Conservation (phyloP, 92 coral and sea anemone species). For the Porites cylindrica region DNA sequence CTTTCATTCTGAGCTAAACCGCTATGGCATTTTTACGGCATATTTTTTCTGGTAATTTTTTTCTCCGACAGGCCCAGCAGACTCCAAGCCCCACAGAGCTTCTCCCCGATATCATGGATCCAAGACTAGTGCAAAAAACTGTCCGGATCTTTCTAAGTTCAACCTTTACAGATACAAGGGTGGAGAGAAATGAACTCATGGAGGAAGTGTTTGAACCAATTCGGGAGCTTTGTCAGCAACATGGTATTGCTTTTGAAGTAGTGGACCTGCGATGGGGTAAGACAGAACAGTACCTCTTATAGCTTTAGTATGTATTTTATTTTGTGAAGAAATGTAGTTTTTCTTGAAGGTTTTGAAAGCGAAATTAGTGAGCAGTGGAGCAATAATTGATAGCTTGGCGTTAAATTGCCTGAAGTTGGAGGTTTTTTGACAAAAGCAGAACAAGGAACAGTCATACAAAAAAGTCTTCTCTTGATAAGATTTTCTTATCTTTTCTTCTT, state of each 20-base stretch:
- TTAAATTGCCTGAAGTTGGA: too few species aligned
- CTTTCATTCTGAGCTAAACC: too few species aligned
- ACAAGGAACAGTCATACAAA: too few species aligned
- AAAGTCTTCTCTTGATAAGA: too few species aligned
- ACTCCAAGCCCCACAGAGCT: conserved; percentile 12
- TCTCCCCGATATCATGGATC: conserved; percentile 68
- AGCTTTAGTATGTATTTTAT: too few species aligned
- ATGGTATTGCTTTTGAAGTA: conserved; percentile 74
- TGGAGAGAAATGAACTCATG: conserved; percentile 75
- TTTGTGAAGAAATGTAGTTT: too few species aligned
- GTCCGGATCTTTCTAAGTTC: conserved; percentile 75
- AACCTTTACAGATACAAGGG: conserved; percentile 69
- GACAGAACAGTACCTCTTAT: background rate
- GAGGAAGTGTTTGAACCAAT: conserved; percentile 74
- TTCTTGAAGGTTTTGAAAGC: too few species aligned
- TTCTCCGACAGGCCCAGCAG: background rate
- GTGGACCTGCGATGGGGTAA: conserved; percentile 78
- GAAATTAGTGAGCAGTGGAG: too few species aligned
- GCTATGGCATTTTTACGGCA: too few species aligned
- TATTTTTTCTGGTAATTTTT: background rate
- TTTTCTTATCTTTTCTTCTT: too few species aligned
- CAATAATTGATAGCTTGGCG: too few species aligned
- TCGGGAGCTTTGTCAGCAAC: conserved; percentile 66
- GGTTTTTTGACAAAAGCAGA: too few species aligned
- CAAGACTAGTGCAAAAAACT: conserved; percentile 72